Evolutionary conservation across 2,797 vertebrate genomes (phyloP), one percentile per base, ranked within the genome.

Genomic region (Sebastolobus alascanus): DNA sequence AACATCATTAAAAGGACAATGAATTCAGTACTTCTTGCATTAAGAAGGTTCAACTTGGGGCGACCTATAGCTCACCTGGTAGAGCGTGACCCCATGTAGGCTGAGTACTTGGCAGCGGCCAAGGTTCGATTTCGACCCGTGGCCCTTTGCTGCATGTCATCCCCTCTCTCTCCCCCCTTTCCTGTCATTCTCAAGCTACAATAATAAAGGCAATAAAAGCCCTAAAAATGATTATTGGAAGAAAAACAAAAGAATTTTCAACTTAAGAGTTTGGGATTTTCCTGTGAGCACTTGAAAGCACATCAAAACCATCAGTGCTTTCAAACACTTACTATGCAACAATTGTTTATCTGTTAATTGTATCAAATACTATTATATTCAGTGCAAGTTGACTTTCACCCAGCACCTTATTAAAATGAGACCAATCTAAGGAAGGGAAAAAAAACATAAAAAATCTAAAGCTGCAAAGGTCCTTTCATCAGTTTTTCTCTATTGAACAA

Each of bases 371-470:
- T 25, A 25, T 25, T 25, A 25, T 25, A 25, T 76, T 79, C 31
- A 35, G 55, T 64, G 59, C 61, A 77, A 71, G 73, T 66, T 63
- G 50, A 71, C 14, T 55, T 76, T 80, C 76, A 75, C n/a, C 52
- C 35, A 35, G 20, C 4, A 40, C 5, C 65, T 74, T 8, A 31
- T 38, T 69, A 33, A 63, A 79, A 65, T 25, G 3, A 65, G 43
- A 25, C 27, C 4, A 12, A 10, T 13, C 5, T 46, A 12, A 40
- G 7, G 14, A 6, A 18, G n/a, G 7, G 4, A 59, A 75, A 60
- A 50, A 9, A 2, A 20, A 14, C 13, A 22, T 9, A 5, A 27
- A 54, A 64, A 55, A 66, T 33, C 11, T 11, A 60, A 35, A 73
- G 8, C 7, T 22, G 10, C 20, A 71, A 61, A 68, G 2, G 3